A percentile compares a stretch with the other conserved stretches of the same genome.
These are phyloP conservation scores for Spheniscus mendiculus DNA, from an alignment of 2,113 vertebrate genomes.

Conservation along the genomic window DNA sequence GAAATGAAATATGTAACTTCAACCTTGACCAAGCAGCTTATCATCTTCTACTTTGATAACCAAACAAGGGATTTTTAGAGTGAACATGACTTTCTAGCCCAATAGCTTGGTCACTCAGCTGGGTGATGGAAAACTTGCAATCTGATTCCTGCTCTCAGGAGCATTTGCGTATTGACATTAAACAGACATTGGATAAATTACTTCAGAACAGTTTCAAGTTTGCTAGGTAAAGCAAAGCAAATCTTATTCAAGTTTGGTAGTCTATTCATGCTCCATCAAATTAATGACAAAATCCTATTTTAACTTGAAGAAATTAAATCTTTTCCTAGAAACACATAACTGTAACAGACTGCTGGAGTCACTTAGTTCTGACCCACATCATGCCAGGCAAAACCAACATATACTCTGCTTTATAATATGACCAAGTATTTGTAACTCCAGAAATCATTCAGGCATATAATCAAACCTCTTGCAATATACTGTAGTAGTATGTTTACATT, in stretches of 20 bases:
- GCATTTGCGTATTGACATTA: rapidly evolving
- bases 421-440: neutral
- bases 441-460: neutral
- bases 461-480: neutral
- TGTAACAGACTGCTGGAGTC: neutral
- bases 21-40: neutral
- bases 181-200: neutral
- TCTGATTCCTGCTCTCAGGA: neutral
- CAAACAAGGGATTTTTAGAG: neutral
- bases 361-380: neutral
- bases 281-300: neutral
- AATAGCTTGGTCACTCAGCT: rapidly evolving
- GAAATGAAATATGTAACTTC: neutral
- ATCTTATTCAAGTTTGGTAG: neutral
- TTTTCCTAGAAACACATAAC: neutral
- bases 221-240: neutral
- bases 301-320: neutral
- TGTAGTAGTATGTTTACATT: rapidly evolving
- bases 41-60: neutral
- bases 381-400: neutral
- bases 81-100: neutral
- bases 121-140: neutral
- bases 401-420: neutral
- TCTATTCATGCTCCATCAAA: neutral
- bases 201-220: neutral